Conservation (phyloP, 2,113 vertebrate genomes). For the Tylochromis polylepis region DNA sequence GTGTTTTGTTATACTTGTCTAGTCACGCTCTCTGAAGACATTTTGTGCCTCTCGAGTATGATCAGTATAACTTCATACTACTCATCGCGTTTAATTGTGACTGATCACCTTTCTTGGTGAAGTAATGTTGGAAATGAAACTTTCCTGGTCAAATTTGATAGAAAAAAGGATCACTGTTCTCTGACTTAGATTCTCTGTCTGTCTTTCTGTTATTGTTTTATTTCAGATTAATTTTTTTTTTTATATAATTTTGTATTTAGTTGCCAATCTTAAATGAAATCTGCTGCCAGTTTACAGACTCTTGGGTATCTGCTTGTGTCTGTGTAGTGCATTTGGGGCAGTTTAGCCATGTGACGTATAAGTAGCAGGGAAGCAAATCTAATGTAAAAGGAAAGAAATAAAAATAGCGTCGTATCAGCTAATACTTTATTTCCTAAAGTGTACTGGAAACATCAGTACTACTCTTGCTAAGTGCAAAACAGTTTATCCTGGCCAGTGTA, state of each 20-base stretch:
- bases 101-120: not conserved
- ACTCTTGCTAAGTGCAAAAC: not conserved
- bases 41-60: constrained; percentile 32
- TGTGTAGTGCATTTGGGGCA: not conserved
- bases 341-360: not conserved
- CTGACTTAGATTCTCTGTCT: not conserved
- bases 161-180: not conserved
- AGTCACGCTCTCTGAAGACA: not conserved
- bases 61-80: not conserved
- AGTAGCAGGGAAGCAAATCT: not conserved
- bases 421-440: not conserved
- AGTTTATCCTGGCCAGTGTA: not conserved
- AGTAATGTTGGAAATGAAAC: not conserved
- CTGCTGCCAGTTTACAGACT: not conserved
- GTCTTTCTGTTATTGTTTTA: not conserved
- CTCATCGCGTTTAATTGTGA: not conserved
- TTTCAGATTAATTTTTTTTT: not conserved
- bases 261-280: not conserved
- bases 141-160: not conserved
- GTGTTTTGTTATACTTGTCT: constrained; percentile 8
- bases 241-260: not conserved
- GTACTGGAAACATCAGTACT: not conserved
- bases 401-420: not conserved
- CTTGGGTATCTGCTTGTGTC: not conserved
- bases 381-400: not conserved